Percentiles rank a stretch among this genome's conserved stretches.
phyloP scores from a whole-genome alignment of 2,888 invertebrate species.

The Lysandra coridon region DNA sequence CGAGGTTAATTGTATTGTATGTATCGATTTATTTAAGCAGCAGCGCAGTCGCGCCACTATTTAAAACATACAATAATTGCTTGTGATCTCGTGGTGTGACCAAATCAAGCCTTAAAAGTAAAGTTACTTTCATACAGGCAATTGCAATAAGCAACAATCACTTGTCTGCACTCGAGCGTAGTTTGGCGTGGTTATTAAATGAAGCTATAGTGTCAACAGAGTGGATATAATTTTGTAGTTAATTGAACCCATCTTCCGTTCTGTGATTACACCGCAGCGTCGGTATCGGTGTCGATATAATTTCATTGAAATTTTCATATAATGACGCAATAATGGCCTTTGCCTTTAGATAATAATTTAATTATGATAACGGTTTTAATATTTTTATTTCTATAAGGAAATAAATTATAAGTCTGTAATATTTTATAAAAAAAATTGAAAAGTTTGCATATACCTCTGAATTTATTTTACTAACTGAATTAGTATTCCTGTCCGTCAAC shows the following conservation, averaged over 20 bases:
- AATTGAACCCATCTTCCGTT: conserved; percentile 26
- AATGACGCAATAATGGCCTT: neutral
- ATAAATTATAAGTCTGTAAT: too few relatives aligned
- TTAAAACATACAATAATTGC: too few relatives aligned
- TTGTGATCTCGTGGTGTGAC: too few relatives aligned
- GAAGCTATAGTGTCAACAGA: neutral
- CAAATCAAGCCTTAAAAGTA: too few relatives aligned
- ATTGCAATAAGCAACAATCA: neutral
- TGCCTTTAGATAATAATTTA: neutral
- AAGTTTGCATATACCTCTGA: too few relatives aligned
- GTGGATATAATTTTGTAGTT: conserved; percentile 6
- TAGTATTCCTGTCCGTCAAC: too few relatives aligned
- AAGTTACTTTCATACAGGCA: too few relatives aligned
- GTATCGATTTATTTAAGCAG: too few relatives aligned
- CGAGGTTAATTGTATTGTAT: too few relatives aligned
- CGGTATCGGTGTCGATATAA: neutral
- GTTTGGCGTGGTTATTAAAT: conserved; percentile 14
- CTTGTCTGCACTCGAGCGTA: neutral
- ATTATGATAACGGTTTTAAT: neutral
- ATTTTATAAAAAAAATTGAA: too few relatives aligned
- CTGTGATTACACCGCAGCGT: neutral
- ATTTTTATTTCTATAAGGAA: neutral
- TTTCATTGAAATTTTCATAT: neutral
- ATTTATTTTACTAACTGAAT: too few relatives aligned
- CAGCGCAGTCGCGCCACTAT: too few relatives aligned